These are phyloP conservation scores for Drosophila dunni DNA, from an alignment of 1,140 invertebrate species.

Conservation along the genomic window DNA sequence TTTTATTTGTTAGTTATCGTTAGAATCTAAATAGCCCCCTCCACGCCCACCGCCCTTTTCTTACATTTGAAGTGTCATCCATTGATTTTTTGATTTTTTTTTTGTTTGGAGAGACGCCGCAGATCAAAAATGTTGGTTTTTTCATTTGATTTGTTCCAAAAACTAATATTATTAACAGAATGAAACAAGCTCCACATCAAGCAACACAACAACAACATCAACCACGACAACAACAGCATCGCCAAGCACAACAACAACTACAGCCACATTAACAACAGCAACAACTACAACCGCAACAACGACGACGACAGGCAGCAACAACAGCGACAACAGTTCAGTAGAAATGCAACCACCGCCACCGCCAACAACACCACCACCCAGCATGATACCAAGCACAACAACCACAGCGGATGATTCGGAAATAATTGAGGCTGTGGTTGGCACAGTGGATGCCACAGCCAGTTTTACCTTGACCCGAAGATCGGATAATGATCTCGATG, in stretches of 20 bases:
- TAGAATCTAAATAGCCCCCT: not conserved
- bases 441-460: constrained; percentile 62
- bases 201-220: constrained; percentile 44
- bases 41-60: not conserved
- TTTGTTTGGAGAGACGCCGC: constrained; percentile 42
- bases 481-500: constrained; percentile 33
- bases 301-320: constrained; percentile 39
- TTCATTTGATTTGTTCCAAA: constrained; percentile 74
- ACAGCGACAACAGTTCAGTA: constrained; percentile 8
- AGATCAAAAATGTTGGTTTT: constrained; percentile 58
- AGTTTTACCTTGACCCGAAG: constrained; percentile 67
- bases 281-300: constrained; percentile 24
- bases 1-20: constrained; percentile 25
- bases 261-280: constrained; percentile 15
- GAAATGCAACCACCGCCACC: constrained; percentile 64
- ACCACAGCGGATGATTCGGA: constrained; percentile 64
- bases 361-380: constrained; percentile 67
- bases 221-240: constrained; percentile 18
- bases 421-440: constrained; percentile 54
- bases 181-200: constrained; percentile 73
- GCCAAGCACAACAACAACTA: constrained; percentile 33
- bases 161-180: constrained; percentile 85
- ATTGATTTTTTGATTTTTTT: constrained; percentile 75
- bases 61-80: constrained; percentile 8
- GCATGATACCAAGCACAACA: constrained; percentile 56